Conservation (phyloP, 92 coral and sea anemone genomes). For the Scolanthus callimorphus region DNA sequence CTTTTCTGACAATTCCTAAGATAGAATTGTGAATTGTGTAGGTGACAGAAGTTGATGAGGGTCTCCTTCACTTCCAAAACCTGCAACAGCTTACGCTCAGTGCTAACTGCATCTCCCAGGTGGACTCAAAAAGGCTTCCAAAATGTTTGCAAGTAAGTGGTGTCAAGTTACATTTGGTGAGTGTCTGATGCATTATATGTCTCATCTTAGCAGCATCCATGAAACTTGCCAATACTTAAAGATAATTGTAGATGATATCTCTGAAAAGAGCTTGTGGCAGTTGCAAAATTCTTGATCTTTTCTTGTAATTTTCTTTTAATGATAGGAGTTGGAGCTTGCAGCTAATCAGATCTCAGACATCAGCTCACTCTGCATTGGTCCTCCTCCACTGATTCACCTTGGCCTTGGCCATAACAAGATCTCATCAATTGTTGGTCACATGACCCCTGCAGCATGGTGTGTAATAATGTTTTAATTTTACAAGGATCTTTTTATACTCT, state of each 20-base stretch:
- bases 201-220: no score
- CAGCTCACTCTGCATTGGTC: constrained; percentile 59
- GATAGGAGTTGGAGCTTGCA: constrained; percentile 88
- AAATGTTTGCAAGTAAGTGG: constrained; percentile 86
- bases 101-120: constrained; percentile 75
- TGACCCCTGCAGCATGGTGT: constrained; percentile 84
- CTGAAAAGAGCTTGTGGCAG: no score
- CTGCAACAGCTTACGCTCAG: constrained; percentile 73
- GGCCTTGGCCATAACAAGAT: constrained; percentile 88
- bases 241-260: no score
- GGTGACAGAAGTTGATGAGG: constrained; percentile 92
- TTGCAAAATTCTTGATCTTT: no score
- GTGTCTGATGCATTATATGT: no score
- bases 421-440: constrained; percentile 60
- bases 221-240: no score
- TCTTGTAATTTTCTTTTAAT: no score
- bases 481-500: no score
- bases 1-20: no score
- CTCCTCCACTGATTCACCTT: constrained; percentile 90
- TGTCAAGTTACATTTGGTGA: no score
- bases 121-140: constrained; percentile 83
- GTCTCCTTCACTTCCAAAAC: constrained; percentile 78
- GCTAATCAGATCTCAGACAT: constrained; percentile 85
- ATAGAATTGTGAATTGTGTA: constrained; percentile 11
- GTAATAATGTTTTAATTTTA: no score